Base-by-base conservation (phyloP, 2,797 vertebrate species). In the Hirundo rustica region DNA sequence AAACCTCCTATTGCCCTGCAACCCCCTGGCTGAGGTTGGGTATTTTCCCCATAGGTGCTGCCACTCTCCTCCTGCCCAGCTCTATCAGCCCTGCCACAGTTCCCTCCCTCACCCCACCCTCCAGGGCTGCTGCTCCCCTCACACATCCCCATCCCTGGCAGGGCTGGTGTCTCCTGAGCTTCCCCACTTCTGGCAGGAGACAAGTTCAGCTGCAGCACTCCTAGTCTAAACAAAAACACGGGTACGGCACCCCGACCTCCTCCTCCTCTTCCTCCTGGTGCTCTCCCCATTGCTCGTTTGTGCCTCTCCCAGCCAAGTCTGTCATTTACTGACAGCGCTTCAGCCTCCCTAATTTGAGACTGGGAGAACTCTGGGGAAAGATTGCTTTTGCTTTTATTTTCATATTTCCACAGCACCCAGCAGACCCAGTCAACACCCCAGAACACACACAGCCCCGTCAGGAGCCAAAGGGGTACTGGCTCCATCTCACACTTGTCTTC, bases 381-480 rank as follows among this genome's bases (percentile, higher is more conserved):
- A 54, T 9, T 2, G 0, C 11, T 86, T 55, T 84, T 57, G 42
- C 47, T 58, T 75, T 57, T 61, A 72, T 81, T 51, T 68, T 16
- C 3, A 1, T 13, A 27, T 55, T 84, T 83, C 40, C 45, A 34
- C 4, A 0, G 66, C n/a, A 40, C 32, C 44, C 60, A 71, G 51
- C 42, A 60, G 36, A n/a, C 32, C 23, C 1, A 2, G 3, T 16
- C 22, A 23, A 19, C 7, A 19, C 15, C 5, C 13, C 58, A 9
- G 5, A 57, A 20, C 34, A 19, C 18, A 16, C 13, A 1, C 14
- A 34, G 19, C 26, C 17, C 53, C 6, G 0, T 2, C 3, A 0
- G n/a, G 29, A 55, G 13, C 75, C 8, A 7, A 34, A 53, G 0
- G 1, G 70, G 9, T 25, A 12, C 48, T 2, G 0, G 34, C 55